A percentile compares a stretch with the other conserved stretches of the same genome.
These are phyloP conservation scores for Tachina lurida DNA, from an alignment of 2,888 invertebrate species.

Conservation along the genomic window DNA sequence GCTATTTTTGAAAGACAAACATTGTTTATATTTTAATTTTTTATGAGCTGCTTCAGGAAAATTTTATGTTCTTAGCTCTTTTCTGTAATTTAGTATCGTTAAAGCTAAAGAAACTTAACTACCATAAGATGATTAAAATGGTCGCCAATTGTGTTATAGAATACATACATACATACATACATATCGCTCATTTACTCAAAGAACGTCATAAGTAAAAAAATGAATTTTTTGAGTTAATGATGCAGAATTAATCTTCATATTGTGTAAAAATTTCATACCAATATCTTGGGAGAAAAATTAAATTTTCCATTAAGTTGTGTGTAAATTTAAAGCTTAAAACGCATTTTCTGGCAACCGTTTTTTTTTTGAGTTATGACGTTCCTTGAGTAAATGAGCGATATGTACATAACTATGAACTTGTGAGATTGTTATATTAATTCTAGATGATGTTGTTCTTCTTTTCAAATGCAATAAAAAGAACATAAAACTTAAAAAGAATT, in stretches of 20 bases:
- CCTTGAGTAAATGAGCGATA: too few species aligned
- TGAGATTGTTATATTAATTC: neutral
- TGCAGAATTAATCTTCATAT: too few species aligned
- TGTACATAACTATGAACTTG: too few species aligned
- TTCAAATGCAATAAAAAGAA: constrained; percentile 13
- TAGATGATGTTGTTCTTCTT: constrained; percentile 30
- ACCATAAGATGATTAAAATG: neutral
- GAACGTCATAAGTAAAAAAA: too few species aligned
- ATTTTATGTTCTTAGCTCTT: neutral
- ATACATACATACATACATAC: neutral
- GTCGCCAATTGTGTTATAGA: constrained; percentile 34
- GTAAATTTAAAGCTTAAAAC: too few species aligned
- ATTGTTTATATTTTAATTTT: neutral
- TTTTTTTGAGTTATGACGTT: too few species aligned
- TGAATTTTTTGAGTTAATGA: too few species aligned
- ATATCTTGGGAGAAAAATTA: too few species aligned
- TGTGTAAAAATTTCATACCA: too few species aligned
- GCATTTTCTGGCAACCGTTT: too few species aligned
- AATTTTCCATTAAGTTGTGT: too few species aligned
- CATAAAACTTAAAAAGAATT: constrained; percentile 52
- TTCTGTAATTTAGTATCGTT: neutral
- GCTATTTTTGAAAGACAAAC: neutral
- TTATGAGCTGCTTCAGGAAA: neutral
- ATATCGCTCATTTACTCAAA: too few species aligned
- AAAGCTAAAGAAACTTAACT: neutral